Evolutionary conservation across 1,140 invertebrate genomes (phyloP).

Genomic region (Cydia amplana): DNA sequence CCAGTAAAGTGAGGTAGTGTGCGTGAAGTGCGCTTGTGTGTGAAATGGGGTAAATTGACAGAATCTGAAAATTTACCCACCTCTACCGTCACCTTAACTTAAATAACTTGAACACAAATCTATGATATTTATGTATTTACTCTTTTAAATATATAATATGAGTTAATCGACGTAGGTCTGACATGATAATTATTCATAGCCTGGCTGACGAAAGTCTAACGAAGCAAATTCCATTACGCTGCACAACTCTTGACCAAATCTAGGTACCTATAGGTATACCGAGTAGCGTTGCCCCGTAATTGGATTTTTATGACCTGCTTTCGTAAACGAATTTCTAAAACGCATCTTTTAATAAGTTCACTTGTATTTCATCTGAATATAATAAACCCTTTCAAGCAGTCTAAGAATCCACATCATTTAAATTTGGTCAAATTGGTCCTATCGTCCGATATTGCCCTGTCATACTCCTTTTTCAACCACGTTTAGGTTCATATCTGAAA

Average conservation of each 20-base stretch:
- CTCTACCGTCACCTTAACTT: too few species aligned
- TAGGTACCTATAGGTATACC: not conserved
- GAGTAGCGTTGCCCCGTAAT: not conserved
- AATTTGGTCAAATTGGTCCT: not conserved
- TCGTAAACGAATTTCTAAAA: not conserved
- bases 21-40: too few species aligned
- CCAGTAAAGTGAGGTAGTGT: too few species aligned
- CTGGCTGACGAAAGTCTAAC: not conserved
- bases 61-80: too few species aligned
- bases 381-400: not conserved
- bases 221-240: not conserved
- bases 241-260: not conserved
- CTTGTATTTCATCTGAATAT: not conserved
- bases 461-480: not conserved
- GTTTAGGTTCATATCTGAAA: not conserved
- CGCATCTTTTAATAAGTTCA: not conserved
- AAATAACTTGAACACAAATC: too few species aligned
- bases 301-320: not conserved
- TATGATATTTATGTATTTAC: not conserved
- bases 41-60: too few species aligned
- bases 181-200: conserved; percentile 2
- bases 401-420: not conserved
- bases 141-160: not conserved
- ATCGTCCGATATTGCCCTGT: not conserved
- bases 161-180: not conserved